Conservation (phyloP, 2,888 invertebrate genomes). For the Fragum whitleyi region DNA sequence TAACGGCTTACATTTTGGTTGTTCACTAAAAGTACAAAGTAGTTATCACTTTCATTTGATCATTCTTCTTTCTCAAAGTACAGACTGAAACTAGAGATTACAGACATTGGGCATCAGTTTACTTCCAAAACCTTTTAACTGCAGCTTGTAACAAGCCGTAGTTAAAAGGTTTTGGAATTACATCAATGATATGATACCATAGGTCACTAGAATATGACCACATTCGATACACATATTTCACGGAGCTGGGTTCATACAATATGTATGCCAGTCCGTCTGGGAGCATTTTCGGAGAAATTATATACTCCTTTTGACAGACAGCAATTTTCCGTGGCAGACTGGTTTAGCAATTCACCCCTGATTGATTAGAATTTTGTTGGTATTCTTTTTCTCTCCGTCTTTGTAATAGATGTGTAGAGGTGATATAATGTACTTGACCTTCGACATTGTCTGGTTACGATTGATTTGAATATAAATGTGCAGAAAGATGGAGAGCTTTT, state of each 20-base stretch:
- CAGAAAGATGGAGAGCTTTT: not conserved
- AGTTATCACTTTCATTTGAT: too few relatives aligned
- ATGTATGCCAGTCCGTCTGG: conserved; percentile 22
- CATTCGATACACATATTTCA: not conserved
- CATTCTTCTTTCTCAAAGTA: too few relatives aligned
- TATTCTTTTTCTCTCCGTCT: conserved; percentile 4
- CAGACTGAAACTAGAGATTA: too few relatives aligned
- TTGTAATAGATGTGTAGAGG: conserved; percentile 13
- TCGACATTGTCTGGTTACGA: not conserved
- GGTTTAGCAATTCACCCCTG: conserved; percentile 7
- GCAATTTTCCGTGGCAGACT: conserved; percentile 23
- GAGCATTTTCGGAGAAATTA: conserved; percentile 21
- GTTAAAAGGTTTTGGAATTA: too few relatives aligned
- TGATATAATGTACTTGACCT: not conserved
- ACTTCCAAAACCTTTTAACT: too few relatives aligned
- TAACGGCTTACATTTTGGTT: too few relatives aligned
- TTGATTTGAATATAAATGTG: conserved; percentile 11
- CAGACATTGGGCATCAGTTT: too few relatives aligned
- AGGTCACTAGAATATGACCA: not conserved
- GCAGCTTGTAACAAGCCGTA: too few relatives aligned
- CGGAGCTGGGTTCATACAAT: conserved; percentile 8
- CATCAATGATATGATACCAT: too few relatives aligned
- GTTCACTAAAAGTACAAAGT: too few relatives aligned
- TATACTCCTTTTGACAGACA: conserved; percentile 24
- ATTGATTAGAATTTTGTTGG: conserved; percentile 21